A percentile compares a stretch with the other conserved stretches of the same genome.
Conservation (phyloP, 2,113 vertebrate genomes). For the Anarrhichthys ocellatus region DNA sequence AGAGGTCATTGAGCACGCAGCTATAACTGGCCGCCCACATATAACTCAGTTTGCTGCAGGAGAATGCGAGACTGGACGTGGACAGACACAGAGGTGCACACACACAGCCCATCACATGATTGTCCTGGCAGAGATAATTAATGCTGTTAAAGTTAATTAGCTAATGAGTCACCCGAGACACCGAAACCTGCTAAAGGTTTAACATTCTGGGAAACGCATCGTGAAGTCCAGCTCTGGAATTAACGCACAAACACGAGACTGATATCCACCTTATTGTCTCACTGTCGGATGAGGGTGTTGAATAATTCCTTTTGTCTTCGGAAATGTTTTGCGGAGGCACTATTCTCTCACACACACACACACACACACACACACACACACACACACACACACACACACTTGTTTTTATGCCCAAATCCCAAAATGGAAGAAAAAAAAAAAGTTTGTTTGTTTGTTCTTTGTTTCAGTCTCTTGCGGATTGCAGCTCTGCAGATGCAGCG, state of each 20-base stretch:
- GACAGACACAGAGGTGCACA: background rate
- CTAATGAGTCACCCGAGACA: conserved; percentile 5
- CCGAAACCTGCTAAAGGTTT: background rate
- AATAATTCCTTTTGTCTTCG: background rate
- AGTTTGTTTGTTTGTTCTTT: background rate
- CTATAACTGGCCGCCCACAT: no score
- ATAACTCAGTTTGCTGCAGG: background rate
- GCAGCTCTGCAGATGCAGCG: conserved; percentile 35
- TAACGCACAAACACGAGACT: background rate
- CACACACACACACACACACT: background rate
- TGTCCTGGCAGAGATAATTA: background rate
- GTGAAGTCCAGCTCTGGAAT: background rate
- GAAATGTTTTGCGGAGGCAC: background rate
- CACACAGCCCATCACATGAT: background rate
- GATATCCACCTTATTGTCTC: background rate
- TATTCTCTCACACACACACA: background rate
- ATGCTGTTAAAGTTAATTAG: conserved; percentile 1
- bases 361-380: background rate
- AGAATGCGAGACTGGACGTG: background rate
- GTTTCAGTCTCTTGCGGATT: background rate
- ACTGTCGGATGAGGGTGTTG: background rate
- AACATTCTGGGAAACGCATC: background rate
- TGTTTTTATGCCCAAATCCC: background rate
- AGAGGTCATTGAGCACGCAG: no score
- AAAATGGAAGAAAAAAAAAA: background rate